phyloP scores from a whole-genome alignment of 2,888 invertebrate genomes.

The Petrolisthes cinctipes region DNA sequence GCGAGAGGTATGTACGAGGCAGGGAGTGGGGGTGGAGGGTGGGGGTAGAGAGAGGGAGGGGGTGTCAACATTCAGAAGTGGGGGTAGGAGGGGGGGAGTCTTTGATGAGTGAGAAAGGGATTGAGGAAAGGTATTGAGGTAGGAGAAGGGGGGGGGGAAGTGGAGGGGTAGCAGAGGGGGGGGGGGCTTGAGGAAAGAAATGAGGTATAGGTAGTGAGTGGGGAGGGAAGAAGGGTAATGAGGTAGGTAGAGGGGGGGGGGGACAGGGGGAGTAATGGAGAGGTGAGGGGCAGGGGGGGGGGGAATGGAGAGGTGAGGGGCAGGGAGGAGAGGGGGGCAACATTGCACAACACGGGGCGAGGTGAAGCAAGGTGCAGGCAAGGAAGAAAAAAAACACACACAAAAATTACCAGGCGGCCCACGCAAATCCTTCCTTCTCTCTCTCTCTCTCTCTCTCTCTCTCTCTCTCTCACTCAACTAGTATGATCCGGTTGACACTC shows the following conservation, averaged over 20 bases:
- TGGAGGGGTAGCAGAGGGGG: too few relatives aligned
- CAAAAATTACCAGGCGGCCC: neutral
- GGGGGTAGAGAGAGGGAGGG: neutral
- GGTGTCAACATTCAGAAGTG: too few relatives aligned
- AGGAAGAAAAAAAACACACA: neutral
- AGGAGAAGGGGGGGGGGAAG: too few relatives aligned
- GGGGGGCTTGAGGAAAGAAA: too few relatives aligned
- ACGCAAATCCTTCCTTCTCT: constrained; percentile 31
- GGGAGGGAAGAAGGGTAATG: neutral
- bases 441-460: neutral
- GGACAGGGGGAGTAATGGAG: too few relatives aligned
- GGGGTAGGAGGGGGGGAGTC: too few relatives aligned
- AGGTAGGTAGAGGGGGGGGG: neutral
- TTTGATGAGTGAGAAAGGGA: neutral
- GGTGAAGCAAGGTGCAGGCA: constrained; percentile 21
- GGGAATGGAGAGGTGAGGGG: too few relatives aligned
- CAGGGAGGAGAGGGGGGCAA: neutral
- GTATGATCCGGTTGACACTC: too few relatives aligned
- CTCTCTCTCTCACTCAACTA: neutral
- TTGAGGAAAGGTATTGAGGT: too few relatives aligned
- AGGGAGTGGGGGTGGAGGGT: neutral
- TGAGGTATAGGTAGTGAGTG: neutral
- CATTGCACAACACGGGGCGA: constrained; percentile 26
- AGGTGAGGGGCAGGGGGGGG: too few relatives aligned
- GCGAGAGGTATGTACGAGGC: neutral